phyloP scores from a whole-genome alignment of 2,797 vertebrate genomes.

The Gymnoscopelus braueri region DNA sequence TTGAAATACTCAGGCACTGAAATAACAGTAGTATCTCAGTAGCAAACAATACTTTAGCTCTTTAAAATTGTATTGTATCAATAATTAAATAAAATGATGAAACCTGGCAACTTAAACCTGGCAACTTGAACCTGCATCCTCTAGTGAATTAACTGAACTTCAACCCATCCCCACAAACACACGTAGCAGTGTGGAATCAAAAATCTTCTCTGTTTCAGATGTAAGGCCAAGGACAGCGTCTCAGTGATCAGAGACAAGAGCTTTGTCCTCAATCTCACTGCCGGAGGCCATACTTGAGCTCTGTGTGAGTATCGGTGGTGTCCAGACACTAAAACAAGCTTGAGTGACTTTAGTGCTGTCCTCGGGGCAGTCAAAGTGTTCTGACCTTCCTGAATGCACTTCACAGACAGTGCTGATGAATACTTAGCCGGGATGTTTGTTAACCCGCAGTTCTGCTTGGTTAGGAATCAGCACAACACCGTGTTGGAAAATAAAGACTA shows the following conservation, averaged over 20 bases:
- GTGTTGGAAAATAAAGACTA: constrained; percentile 26
- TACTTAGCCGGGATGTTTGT: constrained; percentile 58
- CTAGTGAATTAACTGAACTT: too few relatives aligned
- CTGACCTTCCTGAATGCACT: constrained; percentile 66
- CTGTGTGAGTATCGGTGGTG: constrained; percentile 64
- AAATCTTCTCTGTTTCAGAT: background rate
- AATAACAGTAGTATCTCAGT: too few relatives aligned
- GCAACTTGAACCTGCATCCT: too few relatives aligned
- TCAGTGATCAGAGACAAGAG: constrained; percentile 52
- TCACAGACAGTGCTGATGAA: constrained; percentile 64
- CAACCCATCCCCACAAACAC: too few relatives aligned
- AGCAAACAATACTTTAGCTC: too few relatives aligned
- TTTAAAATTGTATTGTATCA: too few relatives aligned
- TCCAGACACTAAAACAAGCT: constrained; percentile 75
- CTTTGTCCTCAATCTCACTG: constrained; percentile 53
- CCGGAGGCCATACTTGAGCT: constrained; percentile 62
- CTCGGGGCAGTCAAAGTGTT: constrained; percentile 67
- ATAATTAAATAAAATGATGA: too few relatives aligned
- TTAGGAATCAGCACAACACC: constrained; percentile 43
- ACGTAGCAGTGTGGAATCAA: too few relatives aligned
- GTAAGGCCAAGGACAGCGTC: constrained; percentile 46
- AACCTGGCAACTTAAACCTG: too few relatives aligned
- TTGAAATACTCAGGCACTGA: too few relatives aligned
- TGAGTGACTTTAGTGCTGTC: constrained; percentile 79
- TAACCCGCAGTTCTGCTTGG: constrained; percentile 64